Evolutionary conservation across 53 echinoderm and acorn worm species (phyloP).

Genomic region (Actinopyga echinites): DNA sequence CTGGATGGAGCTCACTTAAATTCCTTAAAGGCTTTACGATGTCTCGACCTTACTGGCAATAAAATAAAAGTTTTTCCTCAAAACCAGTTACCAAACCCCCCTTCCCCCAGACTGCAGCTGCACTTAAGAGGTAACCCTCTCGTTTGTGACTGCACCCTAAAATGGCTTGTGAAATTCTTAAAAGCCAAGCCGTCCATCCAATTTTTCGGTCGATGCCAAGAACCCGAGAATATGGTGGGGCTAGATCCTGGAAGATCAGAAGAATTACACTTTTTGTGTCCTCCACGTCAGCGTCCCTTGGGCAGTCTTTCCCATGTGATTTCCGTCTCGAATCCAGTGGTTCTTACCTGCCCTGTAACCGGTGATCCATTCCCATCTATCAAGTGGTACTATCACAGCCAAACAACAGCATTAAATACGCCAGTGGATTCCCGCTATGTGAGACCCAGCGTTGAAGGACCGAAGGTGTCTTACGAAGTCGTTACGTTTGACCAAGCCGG

Average conservation of each 20-base stretch:
- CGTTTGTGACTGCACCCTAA: slow-evolving; percentile 7
- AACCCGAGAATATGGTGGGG: too few relatives aligned
- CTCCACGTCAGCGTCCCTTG: too few relatives aligned
- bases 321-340: background rate
- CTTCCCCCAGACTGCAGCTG: background rate
- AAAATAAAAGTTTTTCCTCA: background rate
- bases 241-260: too few relatives aligned
- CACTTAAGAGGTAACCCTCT: background rate
- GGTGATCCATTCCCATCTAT: slow-evolving; percentile 72
- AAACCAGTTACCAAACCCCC: background rate
- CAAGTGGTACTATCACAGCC: slow-evolving; percentile 74
- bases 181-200: too few relatives aligned
- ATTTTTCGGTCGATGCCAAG: too few relatives aligned
- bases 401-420: background rate
- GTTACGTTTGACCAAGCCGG: slow-evolving; percentile 13
- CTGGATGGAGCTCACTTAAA: background rate
- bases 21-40: background rate
- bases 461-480: background rate
- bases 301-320: background rate
- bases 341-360: slow-evolving; percentile 57
- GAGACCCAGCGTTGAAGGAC: background rate
- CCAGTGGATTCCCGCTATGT: background rate
- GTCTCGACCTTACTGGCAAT: background rate
- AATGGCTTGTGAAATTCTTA: background rate
- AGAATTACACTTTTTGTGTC: too few relatives aligned